Evolutionary conservation across 2,888 invertebrate genomes (phyloP).

Genomic region (Gymnocheta viridis): DNA sequence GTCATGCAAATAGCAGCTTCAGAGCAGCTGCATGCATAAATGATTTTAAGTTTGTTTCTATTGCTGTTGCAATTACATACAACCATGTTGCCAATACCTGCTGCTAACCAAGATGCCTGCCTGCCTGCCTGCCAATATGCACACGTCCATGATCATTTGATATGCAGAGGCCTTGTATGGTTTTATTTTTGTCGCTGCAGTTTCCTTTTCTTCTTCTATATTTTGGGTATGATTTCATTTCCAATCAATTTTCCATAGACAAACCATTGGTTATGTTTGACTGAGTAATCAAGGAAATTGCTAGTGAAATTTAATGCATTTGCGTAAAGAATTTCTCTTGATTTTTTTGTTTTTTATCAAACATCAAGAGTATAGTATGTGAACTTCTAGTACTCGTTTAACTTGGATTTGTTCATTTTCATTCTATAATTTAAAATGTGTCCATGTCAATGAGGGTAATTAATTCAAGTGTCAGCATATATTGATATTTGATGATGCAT

Average conservation of each 20-base stretch:
- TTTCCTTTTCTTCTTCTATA: slow-evolving; percentile 10
- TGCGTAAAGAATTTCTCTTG: background rate
- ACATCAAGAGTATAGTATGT: background rate
- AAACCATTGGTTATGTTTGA: slow-evolving; percentile 56
- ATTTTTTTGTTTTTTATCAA: background rate
- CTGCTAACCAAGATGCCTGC: background rate
- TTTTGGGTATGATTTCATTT: slow-evolving; percentile 56
- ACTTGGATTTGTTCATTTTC: slow-evolving; percentile 10
- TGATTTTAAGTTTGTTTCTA: slow-evolving; percentile 17
- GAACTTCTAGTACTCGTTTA: background rate
- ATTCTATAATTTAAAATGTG: slow-evolving; percentile 3
- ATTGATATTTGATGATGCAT: slow-evolving; percentile 10
- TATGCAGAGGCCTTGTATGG: slow-evolving; percentile 26
- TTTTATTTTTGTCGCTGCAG: background rate
- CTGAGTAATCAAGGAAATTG: slow-evolving; percentile 60
- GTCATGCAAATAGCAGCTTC: background rate
- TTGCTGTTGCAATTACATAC: background rate
- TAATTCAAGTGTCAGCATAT: slow-evolving; percentile 37
- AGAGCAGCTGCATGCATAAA: slow-evolving; percentile 34
- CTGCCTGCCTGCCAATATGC: slow-evolving; percentile 10
- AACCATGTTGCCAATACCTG: slow-evolving; percentile 9
- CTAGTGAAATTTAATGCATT: slow-evolving; percentile 45
- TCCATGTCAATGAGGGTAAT: slow-evolving; percentile 14
- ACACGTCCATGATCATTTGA: slow-evolving; percentile 19
- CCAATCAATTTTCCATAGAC: slow-evolving; percentile 64